These are phyloP conservation scores for Oreochromis spilurus DNA, from an alignment of 2,113 vertebrate species.

Conservation along the genomic window DNA sequence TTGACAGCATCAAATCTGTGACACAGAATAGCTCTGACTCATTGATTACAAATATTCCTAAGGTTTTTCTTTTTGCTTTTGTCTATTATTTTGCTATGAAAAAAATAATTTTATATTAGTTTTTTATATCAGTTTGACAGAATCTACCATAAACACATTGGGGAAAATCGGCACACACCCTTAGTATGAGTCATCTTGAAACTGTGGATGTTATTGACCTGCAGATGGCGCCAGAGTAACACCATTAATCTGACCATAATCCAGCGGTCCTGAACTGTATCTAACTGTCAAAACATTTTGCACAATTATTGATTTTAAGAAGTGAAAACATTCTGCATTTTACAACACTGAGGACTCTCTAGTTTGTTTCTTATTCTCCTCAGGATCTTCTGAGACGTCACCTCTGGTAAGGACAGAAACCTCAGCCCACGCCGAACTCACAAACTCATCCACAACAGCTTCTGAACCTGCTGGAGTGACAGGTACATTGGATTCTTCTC, in stretches of 20 bases:
- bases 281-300: neutral
- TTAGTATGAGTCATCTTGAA: neutral
- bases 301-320: neutral
- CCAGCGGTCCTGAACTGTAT: neutral
- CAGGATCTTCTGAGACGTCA: neutral
- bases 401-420: neutral
- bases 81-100: neutral
- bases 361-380: neutral
- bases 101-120: neutral
- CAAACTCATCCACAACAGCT: neutral
- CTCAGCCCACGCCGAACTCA: neutral
- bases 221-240: neutral
- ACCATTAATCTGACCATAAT: neutral
- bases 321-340: neutral
- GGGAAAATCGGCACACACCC: neutral
- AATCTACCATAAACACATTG: neutral
- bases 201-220: neutral
- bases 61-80: neutral
- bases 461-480: conserved; percentile 8
- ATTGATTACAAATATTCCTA: neutral
- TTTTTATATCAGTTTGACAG: neutral
- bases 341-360: neutral
- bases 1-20: neutral
- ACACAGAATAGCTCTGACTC: neutral
- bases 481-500: conserved; percentile 19